phyloP scores from a whole-genome alignment of 1,140 invertebrate genomes.

The Drosophila prosaltans region DNA sequence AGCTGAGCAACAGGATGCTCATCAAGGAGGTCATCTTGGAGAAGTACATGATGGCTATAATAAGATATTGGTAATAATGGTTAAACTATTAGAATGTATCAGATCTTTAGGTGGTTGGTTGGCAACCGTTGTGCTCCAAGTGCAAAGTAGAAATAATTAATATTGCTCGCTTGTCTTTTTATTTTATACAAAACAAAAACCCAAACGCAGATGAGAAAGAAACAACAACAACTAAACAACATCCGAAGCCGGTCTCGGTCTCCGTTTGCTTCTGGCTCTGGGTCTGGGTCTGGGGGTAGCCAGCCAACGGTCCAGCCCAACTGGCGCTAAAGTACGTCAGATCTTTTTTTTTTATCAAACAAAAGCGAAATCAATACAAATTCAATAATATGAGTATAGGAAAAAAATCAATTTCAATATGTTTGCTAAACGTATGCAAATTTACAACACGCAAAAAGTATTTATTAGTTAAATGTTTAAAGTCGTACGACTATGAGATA shows the following conservation, averaged over 20 bases:
- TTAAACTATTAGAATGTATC: not conserved
- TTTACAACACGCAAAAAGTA: conserved; percentile 36
- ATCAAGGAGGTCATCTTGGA: conserved; percentile 47
- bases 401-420: conserved; percentile 42
- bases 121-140: conserved; percentile 62
- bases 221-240: conserved; percentile 45
- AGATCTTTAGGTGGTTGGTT: conserved; percentile 29
- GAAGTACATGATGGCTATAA: conserved; percentile 51
- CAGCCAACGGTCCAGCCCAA: conserved; percentile 34
- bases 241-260: conserved; percentile 52
- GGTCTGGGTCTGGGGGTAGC: conserved; percentile 41
- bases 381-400: conserved; percentile 40
- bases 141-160: conserved; percentile 71
- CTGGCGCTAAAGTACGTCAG: conserved; percentile 55
- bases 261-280: conserved; percentile 29
- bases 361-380: conserved; percentile 47
- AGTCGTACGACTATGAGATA: conserved; percentile 1
- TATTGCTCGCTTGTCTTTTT: conserved; percentile 72
- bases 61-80: too few relatives aligned
- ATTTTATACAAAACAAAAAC: conserved; percentile 67
- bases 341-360: conserved; percentile 10
- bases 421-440: conserved; percentile 54
- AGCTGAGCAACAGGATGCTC: conserved; percentile 38
- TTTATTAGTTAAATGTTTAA: conserved; percentile 3
- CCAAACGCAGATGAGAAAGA: conserved; percentile 73